A percentile compares a stretch with the other conserved stretches of the same genome.
These are phyloP conservation scores for Phorcus lineatus DNA, from an alignment of 2,888 invertebrate genomes.

Conservation along the genomic window DNA sequence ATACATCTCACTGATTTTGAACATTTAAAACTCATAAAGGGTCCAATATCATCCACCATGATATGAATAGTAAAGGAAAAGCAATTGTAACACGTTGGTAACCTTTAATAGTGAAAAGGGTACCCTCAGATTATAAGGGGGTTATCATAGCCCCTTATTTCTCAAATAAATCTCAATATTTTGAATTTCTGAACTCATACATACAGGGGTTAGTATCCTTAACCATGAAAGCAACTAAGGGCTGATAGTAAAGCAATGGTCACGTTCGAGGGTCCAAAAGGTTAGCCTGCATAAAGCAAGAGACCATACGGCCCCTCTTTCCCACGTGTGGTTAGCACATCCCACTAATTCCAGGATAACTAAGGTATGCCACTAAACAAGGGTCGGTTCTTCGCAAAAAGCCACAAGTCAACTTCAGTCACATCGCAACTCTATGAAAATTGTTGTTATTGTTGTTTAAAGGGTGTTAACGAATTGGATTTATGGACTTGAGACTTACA, in stretches of 20 bases:
- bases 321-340: neutral
- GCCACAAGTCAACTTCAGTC: neutral
- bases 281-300: neutral
- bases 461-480: neutral
- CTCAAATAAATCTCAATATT: too few species aligned
- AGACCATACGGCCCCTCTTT: neutral
- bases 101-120: too few species aligned
- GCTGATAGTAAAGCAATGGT: neutral
- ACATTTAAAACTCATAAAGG: too few species aligned
- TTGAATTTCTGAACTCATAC: too few species aligned
- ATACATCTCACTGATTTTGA: too few species aligned
- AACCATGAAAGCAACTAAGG: too few species aligned
- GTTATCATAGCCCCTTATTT: too few species aligned
- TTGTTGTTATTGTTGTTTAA: conserved; percentile 4
- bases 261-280: neutral
- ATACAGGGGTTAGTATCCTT: too few species aligned
- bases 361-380: neutral
- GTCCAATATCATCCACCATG: too few species aligned
- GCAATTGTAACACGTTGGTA: too few species aligned
- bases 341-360: neutral
- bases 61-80: too few species aligned
- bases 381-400: neutral
- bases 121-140: too few species aligned
- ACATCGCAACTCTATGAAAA: conserved; percentile 10
- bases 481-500: neutral